phyloP scores from a whole-genome alignment of 1,140 invertebrate species.

The Zaprionus africanus region DNA sequence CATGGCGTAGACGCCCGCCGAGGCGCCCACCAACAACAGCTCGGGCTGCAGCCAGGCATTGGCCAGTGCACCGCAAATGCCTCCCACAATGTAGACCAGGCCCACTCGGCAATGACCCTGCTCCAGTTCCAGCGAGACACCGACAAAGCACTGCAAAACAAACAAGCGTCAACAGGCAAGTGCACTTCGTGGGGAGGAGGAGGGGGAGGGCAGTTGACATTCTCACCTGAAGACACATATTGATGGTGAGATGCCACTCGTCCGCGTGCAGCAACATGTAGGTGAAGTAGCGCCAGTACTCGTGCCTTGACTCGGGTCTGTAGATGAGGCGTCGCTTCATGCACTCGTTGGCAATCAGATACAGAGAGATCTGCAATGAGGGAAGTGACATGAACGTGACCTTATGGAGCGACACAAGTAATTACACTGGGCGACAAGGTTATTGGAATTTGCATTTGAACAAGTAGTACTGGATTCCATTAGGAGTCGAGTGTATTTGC shows the following conservation, averaged over 20 bases:
- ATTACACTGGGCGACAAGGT: constrained; percentile 24
- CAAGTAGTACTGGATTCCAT: no score
- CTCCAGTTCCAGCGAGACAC: constrained; percentile 91
- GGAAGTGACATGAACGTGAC: constrained; percentile 14
- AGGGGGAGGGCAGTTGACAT: background rate
- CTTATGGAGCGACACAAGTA: constrained; percentile 23
- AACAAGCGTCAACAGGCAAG: background rate
- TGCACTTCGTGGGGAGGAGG: no score
- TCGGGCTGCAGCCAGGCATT: constrained; percentile 92
- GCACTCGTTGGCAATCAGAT: constrained; percentile 85
- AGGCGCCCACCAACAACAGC: constrained; percentile 93
- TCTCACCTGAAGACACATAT: constrained; percentile 86
- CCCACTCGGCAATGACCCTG: constrained; percentile 92
- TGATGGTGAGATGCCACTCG: constrained; percentile 86
- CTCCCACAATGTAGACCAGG: constrained; percentile 89
- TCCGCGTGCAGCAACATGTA: constrained; percentile 94
- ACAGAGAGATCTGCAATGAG: constrained; percentile 85
- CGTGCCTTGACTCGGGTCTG: constrained; percentile 87
- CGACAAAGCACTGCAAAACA: constrained; percentile 87
- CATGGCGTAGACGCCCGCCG: constrained; percentile 97
- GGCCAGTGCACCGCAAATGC: constrained; percentile 89
- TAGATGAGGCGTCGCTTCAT: constrained; percentile 88
- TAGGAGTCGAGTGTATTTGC: background rate
- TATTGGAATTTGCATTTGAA: background rate
- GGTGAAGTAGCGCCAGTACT: constrained; percentile 91